Conservation (phyloP, 2,797 vertebrate genomes). For the Selene dorsalis region DNA sequence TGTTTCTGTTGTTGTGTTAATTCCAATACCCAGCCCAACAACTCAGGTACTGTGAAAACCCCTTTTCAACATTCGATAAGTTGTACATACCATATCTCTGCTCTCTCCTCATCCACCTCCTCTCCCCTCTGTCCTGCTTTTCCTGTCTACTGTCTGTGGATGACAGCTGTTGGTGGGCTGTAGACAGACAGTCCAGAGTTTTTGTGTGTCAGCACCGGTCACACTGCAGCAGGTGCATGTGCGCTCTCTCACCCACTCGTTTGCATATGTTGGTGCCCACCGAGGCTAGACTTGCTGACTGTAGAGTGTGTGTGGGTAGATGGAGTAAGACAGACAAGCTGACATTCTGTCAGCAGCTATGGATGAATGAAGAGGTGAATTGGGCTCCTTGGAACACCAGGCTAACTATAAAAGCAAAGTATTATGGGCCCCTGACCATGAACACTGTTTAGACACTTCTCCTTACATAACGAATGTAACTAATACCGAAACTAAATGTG, state of each 20-base stretch:
- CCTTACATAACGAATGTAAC: slow-evolving; percentile 25
- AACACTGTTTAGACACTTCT: slow-evolving; percentile 1
- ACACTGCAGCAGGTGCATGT: slow-evolving; percentile 67
- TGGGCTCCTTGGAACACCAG: slow-evolving; percentile 33
- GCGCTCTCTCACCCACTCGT: slow-evolving; percentile 46
- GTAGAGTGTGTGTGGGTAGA: slow-evolving; percentile 17
- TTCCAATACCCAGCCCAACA: background rate
- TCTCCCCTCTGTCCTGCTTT: slow-evolving; percentile 14
- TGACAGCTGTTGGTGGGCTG: slow-evolving; percentile 69
- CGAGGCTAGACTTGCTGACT: slow-evolving; percentile 68
- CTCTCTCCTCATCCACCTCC: slow-evolving; percentile 11
- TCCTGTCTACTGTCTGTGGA: slow-evolving; percentile 24
- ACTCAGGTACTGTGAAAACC: background rate
- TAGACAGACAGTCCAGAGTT: slow-evolving; percentile 61
- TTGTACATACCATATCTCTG: background rate
- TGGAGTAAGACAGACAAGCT: slow-evolving; percentile 43
- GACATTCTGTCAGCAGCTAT: slow-evolving; percentile 71
- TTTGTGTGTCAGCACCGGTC: slow-evolving; percentile 68
- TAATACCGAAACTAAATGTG: background rate
- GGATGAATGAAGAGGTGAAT: slow-evolving; percentile 67
- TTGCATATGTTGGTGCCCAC: slow-evolving; percentile 55
- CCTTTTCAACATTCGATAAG: background rate
- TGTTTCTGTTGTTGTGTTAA: background rate
- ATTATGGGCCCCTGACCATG: slow-evolving; percentile 40
- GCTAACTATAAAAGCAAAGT: slow-evolving; percentile 28